Conservation (phyloP, 2,888 invertebrate species). For the Ochropacha duplaris region DNA sequence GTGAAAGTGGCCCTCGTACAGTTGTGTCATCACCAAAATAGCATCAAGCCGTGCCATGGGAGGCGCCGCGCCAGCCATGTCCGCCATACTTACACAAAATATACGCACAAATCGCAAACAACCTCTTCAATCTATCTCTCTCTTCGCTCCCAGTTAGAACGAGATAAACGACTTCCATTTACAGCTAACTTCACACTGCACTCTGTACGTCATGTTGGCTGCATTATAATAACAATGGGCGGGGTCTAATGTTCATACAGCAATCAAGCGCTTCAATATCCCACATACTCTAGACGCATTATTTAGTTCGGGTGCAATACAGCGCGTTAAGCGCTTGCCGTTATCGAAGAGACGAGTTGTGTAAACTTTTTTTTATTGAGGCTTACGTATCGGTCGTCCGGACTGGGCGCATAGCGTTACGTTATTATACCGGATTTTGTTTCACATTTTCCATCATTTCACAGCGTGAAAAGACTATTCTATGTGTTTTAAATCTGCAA, state of each 20-base stretch:
- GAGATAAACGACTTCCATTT: constrained; percentile 36
- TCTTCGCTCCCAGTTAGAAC: constrained; percentile 24
- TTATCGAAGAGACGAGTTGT: constrained; percentile 52
- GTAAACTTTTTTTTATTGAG: constrained; percentile 73
- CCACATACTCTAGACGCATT: constrained; percentile 9
- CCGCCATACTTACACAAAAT: constrained; percentile 17
- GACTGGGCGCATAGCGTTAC: constrained; percentile 55
- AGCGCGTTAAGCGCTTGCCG: constrained; percentile 41
- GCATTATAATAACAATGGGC: constrained; percentile 80
- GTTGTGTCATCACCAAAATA: constrained; percentile 45
- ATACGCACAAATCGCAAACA: constrained; percentile 22
- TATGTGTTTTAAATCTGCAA: constrained; percentile 19
- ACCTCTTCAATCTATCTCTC: constrained; percentile 24
- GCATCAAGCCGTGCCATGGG: constrained; percentile 18
- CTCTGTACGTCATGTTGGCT: constrained; percentile 75
- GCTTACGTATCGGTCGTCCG: constrained; percentile 60
- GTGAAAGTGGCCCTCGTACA: constrained; percentile 42
- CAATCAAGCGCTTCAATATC: constrained; percentile 49
- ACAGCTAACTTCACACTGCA: constrained; percentile 61
- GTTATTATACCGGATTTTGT: constrained; percentile 45
- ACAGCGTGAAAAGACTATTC: constrained; percentile 21
- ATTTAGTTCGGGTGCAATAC: constrained; percentile 16
- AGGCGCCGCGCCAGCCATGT: too few relatives aligned
- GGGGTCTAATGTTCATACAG: constrained; percentile 40
- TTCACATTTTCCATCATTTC: constrained; percentile 34